Percentiles rank a stretch among this genome's conserved stretches.
These are phyloP conservation scores for Trachelus troglodyta DNA, from an alignment of 2,888 invertebrate species.

Conservation along the genomic window DNA sequence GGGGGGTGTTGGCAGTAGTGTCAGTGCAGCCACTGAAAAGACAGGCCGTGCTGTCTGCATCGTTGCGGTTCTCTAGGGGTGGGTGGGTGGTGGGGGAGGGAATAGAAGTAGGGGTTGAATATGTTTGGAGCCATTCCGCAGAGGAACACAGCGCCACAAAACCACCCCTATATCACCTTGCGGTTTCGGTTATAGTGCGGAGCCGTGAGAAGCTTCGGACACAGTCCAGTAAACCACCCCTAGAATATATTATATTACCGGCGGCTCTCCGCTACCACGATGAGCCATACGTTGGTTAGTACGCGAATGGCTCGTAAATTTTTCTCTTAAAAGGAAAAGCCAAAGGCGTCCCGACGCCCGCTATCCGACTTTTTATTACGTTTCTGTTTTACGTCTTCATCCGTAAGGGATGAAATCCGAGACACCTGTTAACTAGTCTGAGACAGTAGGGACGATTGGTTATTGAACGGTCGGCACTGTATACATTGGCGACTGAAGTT, in stretches of 20 bases:
- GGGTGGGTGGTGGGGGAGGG: neutral
- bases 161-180: conserved; percentile 47
- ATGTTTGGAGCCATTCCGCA: conserved; percentile 37
- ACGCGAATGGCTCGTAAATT: neutral
- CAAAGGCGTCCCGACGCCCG: conserved; percentile 17
- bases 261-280: neutral
- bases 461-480: neutral
- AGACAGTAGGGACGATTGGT: neutral
- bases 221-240: conserved; percentile 39
- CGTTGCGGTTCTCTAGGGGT: neutral
- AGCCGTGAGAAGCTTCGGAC: conserved; percentile 22
- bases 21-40: neutral
- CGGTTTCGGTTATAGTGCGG: conserved; percentile 40
- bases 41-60: neutral
- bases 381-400: neutral
- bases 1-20: neutral
- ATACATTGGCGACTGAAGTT: neutral
- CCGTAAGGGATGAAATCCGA: neutral
- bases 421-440: neutral
- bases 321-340: conserved; percentile 5
- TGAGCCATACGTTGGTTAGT: conserved; percentile 12
- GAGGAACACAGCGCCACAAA: conserved; percentile 42
- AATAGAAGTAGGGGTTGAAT: neutral
- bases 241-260: conserved; percentile 36
- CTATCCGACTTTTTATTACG: conserved; percentile 3